Evolutionary conservation across 2,888 invertebrate species (phyloP).

Genomic region (Cylindroiulus punctatus): DNA sequence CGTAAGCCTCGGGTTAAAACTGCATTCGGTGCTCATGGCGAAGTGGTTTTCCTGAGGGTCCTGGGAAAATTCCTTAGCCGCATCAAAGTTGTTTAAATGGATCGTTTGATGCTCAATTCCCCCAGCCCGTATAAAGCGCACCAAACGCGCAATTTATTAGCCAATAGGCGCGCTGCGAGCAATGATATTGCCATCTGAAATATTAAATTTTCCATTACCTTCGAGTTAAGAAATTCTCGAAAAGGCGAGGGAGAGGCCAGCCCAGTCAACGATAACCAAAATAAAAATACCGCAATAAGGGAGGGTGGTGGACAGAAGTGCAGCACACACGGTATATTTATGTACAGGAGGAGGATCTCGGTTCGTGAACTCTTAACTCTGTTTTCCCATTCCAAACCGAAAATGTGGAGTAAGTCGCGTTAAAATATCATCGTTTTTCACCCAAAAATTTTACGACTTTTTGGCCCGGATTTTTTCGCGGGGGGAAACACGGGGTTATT

Average conservation of each 20-base stretch:
- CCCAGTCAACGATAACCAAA: constrained; percentile 46
- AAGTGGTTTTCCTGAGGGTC: background rate
- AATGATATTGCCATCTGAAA: constrained; percentile 40
- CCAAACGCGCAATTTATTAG: constrained; percentile 31
- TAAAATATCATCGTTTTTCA: constrained; percentile 45
- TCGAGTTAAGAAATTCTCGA: constrained; percentile 15
- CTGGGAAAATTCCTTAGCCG: background rate
- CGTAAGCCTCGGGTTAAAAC: background rate
- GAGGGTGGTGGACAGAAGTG: too few relatives aligned
- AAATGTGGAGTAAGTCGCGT: constrained; percentile 30
- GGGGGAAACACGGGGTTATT: constrained; percentile 39
- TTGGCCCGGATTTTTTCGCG: background rate
- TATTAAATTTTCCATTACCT: constrained; percentile 56
- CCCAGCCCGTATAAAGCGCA: constrained; percentile 16
- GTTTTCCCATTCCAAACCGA: constrained; percentile 42
- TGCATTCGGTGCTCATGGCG: background rate
- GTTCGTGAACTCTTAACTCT: constrained; percentile 44
- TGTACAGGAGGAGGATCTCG: constrained; percentile 6
- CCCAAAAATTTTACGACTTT: constrained; percentile 49
- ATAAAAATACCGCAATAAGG: constrained; percentile 22
- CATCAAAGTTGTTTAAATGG: constrained; percentile 13
- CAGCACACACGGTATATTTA: too few relatives aligned
- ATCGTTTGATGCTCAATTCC: constrained; percentile 27
- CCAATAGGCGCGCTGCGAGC: background rate
- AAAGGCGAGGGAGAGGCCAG: background rate